These are phyloP conservation scores for Leucophenga varia DNA, from an alignment of 1,140 invertebrate species.

Conservation along the genomic window DNA sequence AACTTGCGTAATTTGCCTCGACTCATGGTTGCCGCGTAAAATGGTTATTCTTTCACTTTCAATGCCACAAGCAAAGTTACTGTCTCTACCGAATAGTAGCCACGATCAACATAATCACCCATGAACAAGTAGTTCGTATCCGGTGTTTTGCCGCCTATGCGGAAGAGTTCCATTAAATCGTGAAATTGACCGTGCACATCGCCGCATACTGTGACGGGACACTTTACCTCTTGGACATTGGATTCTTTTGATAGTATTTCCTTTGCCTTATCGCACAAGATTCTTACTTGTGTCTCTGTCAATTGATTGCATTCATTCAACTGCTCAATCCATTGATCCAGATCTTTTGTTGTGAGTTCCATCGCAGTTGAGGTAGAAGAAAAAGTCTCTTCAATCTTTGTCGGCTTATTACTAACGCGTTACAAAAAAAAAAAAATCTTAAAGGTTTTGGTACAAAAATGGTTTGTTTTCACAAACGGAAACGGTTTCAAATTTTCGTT, in stretches of 20 bases:
- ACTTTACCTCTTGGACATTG: constrained; percentile 99
- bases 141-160: constrained; percentile 96
- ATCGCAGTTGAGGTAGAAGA: constrained; percentile 57
- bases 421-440: no score
- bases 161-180: constrained; percentile 98
- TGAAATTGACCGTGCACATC: no score
- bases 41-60: constrained; percentile 99
- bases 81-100: constrained; percentile 98
- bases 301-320: constrained; percentile 99
- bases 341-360: constrained; percentile 89
- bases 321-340: constrained; percentile 99
- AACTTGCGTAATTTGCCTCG: constrained; percentile 97
- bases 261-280: constrained; percentile 98
- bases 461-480: no score
- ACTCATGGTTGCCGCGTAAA: constrained; percentile 96
- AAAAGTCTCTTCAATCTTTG: constrained; percentile 27
- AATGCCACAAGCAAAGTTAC: constrained; percentile 95
- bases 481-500: no score
- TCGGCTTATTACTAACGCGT: constrained; percentile 19
- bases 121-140: constrained; percentile 99
- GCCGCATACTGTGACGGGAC: constrained; percentile 98
- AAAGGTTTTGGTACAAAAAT: no score
- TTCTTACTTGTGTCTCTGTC: constrained; percentile 98
- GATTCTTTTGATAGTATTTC: constrained; percentile 97
- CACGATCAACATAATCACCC: no score